These are phyloP conservation scores for Enteromius argenteus DNA, from an alignment of 2,797 vertebrate species.

Conservation along the genomic window DNA sequence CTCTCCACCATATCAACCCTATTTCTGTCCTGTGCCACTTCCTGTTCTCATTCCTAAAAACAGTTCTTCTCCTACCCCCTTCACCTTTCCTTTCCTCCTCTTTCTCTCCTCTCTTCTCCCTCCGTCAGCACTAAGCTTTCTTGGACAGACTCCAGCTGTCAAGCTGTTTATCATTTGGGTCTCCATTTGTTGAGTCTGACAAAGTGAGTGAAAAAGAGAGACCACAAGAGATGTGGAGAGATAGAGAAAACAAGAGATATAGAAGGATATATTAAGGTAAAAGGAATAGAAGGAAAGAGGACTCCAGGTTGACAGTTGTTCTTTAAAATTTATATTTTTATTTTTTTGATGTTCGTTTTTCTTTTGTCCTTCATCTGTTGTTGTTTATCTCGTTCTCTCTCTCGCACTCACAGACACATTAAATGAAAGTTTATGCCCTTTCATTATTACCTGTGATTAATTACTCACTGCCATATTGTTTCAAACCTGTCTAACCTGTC, in stretches of 20 bases:
- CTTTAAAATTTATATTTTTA: slow-evolving; percentile 17
- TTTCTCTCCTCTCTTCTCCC: slow-evolving; percentile 26
- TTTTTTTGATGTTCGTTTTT: neutral
- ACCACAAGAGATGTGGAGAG: slow-evolving; percentile 28
- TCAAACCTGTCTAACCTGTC: neutral
- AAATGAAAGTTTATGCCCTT: slow-evolving; percentile 12
- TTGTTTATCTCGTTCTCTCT: slow-evolving; percentile 27
- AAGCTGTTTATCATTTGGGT: slow-evolving; percentile 53
- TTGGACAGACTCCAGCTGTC: slow-evolving; percentile 54
- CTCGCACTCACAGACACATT: neutral
- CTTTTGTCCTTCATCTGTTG: slow-evolving; percentile 36
- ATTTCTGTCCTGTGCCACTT: slow-evolving; percentile 12
- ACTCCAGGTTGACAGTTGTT: slow-evolving; percentile 40
- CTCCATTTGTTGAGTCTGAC: slow-evolving; percentile 57
- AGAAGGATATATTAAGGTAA: neutral
- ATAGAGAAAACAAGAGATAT: slow-evolving; percentile 31
- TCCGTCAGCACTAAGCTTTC: slow-evolving; percentile 59
- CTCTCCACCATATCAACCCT: neutral
- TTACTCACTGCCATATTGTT: neutral
- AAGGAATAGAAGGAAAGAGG: neutral
- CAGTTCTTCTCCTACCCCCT: slow-evolving; percentile 5
- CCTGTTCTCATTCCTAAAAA: slow-evolving; percentile 40
- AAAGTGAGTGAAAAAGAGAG: slow-evolving; percentile 40
- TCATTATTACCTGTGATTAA: slow-evolving; percentile 10
- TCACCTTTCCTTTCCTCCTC: slow-evolving; percentile 12